phyloP scores from a whole-genome alignment of 1,140 invertebrate species.

The Melipona quadrifasciata region DNA sequence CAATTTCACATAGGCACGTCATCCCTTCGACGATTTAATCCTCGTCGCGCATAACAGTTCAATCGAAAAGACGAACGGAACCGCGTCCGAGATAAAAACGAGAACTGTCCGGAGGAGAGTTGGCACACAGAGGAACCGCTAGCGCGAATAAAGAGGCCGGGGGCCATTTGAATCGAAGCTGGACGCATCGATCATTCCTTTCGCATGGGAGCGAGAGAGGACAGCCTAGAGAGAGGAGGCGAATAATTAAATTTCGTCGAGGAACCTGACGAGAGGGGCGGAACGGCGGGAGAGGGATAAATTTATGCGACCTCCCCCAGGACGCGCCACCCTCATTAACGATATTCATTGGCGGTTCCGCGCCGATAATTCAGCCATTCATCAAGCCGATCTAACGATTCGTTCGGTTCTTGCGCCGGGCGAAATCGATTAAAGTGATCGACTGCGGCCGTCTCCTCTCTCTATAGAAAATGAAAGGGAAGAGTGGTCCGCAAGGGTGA shows the following conservation, averaged over 20 bases:
- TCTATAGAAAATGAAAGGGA: slow-evolving; percentile 44
- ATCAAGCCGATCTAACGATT: slow-evolving; percentile 69
- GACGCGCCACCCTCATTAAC: slow-evolving; percentile 69
- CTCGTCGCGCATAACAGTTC: not conserved
- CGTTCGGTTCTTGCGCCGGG: slow-evolving; percentile 66
- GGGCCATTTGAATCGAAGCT: slow-evolving; percentile 1
- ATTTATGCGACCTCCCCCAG: slow-evolving; percentile 55
- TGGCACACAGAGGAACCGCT: not conserved
- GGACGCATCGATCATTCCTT: slow-evolving; percentile 25
- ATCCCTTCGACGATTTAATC: not conserved
- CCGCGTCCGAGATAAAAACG: not conserved
- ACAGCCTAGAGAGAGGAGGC: slow-evolving; percentile 27
- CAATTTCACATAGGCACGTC: not conserved
- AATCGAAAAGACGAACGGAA: not conserved
- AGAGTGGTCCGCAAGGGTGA: slow-evolving; percentile 49
- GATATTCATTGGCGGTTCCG: slow-evolving; percentile 70
- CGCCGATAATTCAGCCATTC: slow-evolving; percentile 73
- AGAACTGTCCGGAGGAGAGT: not conserved
- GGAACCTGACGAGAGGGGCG: slow-evolving; percentile 1
- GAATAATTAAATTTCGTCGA: slow-evolving; percentile 64
- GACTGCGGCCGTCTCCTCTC: slow-evolving; percentile 54
- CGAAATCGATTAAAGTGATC: slow-evolving; percentile 74
- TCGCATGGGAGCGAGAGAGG: not conserved
- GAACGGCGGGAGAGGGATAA: slow-evolving; percentile 44
- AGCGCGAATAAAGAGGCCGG: slow-evolving; percentile 32